Evolutionary conservation across 2,797 vertebrate species (phyloP).

Genomic region (Taeniopygia guttata): DNA sequence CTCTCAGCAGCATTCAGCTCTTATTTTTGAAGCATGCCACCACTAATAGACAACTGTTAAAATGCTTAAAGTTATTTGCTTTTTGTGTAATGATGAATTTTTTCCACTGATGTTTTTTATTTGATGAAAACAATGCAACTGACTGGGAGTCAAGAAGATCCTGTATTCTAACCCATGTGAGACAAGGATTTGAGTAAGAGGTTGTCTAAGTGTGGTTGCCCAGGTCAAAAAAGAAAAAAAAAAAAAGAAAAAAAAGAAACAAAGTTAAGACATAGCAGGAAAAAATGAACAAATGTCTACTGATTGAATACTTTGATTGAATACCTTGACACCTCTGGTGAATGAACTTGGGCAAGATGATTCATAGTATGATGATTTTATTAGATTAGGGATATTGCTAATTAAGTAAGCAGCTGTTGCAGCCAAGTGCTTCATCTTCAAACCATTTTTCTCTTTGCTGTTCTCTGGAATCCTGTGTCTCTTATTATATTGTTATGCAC

Average conservation of each 20-base stretch:
- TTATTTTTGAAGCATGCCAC: constrained; percentile 59
- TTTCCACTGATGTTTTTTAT: constrained; percentile 56
- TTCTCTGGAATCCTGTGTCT: not conserved
- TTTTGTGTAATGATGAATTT: constrained; percentile 36
- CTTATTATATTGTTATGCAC: not conserved
- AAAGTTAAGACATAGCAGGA: not conserved
- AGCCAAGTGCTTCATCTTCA: not conserved
- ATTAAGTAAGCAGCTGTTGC: not conserved
- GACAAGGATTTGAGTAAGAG: not conserved
- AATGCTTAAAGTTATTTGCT: constrained; percentile 59
- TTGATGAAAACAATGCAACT: constrained; percentile 42
- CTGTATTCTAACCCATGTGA: not conserved
- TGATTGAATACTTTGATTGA: not conserved
- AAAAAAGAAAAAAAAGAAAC: not conserved
- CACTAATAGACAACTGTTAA: constrained; percentile 8
- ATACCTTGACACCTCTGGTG: not conserved
- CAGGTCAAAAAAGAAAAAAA: not conserved
- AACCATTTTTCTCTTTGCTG: not conserved
- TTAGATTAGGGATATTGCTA: not conserved
- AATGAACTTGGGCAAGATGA: not conserved
- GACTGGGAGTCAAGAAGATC: constrained; percentile 20
- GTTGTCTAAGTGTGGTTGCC: not conserved
- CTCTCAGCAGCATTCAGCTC: constrained; percentile 24
- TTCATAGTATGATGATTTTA: not conserved
- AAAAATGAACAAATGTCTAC: not conserved